phyloP scores from a whole-genome alignment of 92 coral and sea anemone genomes.

The Palythoa caribaeorum region DNA sequence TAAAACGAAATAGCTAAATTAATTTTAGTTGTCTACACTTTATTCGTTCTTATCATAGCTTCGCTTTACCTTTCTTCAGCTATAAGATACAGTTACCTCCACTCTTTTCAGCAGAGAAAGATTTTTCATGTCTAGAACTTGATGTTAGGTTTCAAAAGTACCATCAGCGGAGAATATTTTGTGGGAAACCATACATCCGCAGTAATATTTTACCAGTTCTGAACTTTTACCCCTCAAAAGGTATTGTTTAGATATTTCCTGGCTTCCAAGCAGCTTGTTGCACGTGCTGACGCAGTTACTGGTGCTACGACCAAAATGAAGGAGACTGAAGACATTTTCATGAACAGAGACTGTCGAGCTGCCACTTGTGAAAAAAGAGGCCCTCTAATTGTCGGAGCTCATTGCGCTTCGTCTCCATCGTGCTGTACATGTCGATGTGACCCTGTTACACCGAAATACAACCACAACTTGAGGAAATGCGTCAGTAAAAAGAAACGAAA shows the following conservation, averaged over 20 bases:
- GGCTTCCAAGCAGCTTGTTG: background rate
- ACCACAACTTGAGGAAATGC: background rate
- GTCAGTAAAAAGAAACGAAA: background rate
- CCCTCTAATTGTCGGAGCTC: background rate
- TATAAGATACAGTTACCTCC: background rate
- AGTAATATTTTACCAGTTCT: background rate
- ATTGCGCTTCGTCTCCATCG: background rate
- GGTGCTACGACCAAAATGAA: background rate
- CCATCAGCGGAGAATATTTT: background rate
- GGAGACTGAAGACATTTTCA: background rate
- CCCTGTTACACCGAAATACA: slow-evolving; percentile 7
- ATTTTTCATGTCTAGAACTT: background rate
- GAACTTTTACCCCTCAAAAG: background rate
- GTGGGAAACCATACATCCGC: background rate
- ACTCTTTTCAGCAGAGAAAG: background rate
- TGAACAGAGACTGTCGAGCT: background rate
- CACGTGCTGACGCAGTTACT: background rate
- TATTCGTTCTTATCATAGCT: background rate
- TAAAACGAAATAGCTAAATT: background rate
- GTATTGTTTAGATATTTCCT: background rate
- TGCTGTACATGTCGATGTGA: slow-evolving; percentile 12
- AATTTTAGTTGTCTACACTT: background rate
- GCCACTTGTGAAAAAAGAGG: background rate
- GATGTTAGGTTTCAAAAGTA: background rate
- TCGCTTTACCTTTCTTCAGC: background rate